Conservation (phyloP, 2,888 invertebrate species). For the Lissocephala sabroskyi region DNA sequence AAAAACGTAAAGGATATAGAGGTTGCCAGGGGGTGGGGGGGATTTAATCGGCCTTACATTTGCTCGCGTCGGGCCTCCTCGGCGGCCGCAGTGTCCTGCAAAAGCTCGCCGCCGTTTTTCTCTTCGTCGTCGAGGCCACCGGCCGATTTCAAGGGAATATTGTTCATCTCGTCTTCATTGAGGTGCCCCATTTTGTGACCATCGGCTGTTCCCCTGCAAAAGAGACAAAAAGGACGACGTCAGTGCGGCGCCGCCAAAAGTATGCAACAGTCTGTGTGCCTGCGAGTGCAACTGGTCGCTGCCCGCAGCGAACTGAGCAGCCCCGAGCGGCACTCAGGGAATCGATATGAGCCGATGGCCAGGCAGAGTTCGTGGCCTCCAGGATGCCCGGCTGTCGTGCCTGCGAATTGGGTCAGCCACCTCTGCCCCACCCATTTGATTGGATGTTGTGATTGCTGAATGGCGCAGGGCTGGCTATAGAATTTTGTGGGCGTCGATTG, state of each 20-base stretch:
- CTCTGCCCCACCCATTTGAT: too few relatives aligned
- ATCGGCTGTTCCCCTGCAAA: constrained; percentile 45
- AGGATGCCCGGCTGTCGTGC: constrained; percentile 10
- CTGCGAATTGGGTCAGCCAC: constrained; percentile 44
- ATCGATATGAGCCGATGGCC: too few relatives aligned
- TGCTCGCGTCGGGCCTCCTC: constrained; percentile 66
- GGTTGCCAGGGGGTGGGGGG: not conserved
- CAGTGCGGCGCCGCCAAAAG: constrained; percentile 20
- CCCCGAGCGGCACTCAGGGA: too few relatives aligned
- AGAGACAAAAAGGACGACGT: not conserved
- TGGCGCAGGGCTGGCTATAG: constrained; percentile 10
- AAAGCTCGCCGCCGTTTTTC: constrained; percentile 66
- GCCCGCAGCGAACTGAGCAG: too few relatives aligned
- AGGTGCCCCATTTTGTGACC: constrained; percentile 67
- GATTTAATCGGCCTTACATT: constrained; percentile 42
- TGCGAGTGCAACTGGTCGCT: constrained; percentile 27
- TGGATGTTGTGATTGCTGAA: constrained; percentile 47
- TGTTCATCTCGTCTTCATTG: constrained; percentile 68
- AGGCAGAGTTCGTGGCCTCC: too few relatives aligned
- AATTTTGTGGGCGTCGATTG: constrained; percentile 4
- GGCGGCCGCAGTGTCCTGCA: constrained; percentile 62
- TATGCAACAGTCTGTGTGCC: constrained; percentile 44
- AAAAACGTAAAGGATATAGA: constrained; percentile 13
- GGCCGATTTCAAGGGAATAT: constrained; percentile 66
- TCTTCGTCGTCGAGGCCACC: constrained; percentile 64